A percentile compares a stretch with the other conserved stretches of the same genome.
Evolutionary conservation across 2,888 invertebrate species (phyloP).

Genomic region (Microlaimidae sp.): DNA sequence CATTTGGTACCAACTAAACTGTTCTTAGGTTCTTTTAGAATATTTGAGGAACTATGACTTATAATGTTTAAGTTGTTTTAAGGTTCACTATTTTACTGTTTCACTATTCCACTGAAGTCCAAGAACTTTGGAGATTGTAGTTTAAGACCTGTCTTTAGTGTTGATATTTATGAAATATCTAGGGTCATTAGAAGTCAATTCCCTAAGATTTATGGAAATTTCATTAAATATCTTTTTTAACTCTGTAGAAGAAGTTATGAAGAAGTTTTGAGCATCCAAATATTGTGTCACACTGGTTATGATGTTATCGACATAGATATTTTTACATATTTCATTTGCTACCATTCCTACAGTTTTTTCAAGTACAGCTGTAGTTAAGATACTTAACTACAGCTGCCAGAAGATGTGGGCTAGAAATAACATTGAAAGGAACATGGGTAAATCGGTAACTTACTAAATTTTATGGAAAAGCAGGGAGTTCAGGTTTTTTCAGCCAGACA

Average conservation of each 20-base stretch:
- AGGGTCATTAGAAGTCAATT: conserved; percentile 1
- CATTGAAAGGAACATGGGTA: conserved; percentile 4
- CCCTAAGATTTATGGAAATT: conserved; percentile 10
- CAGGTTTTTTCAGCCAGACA: conserved; percentile 5
- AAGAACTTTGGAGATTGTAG: background rate
- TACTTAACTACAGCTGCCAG: too few species aligned
- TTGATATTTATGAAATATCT: too few species aligned
- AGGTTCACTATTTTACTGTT: too few species aligned
- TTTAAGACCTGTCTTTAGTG: background rate
- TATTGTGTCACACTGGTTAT: background rate
- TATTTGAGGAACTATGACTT: background rate
- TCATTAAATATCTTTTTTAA: background rate
- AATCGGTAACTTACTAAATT: conserved; percentile 3
- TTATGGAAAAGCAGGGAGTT: background rate
- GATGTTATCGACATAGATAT: conserved; percentile 8
- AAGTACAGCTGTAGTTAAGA: too few species aligned
- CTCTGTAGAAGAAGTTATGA: background rate
- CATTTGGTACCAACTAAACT: background rate
- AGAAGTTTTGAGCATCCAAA: background rate
- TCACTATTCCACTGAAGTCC: conserved; percentile 6
- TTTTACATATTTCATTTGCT: too few species aligned
- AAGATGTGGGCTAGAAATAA: conserved; percentile 4
- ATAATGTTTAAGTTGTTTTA: background rate
- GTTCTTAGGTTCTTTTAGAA: too few species aligned
- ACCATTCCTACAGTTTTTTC: too few species aligned